Evolutionary conservation across 2,797 vertebrate species (phyloP).

Genomic region (Urophycis tenuis): DNA sequence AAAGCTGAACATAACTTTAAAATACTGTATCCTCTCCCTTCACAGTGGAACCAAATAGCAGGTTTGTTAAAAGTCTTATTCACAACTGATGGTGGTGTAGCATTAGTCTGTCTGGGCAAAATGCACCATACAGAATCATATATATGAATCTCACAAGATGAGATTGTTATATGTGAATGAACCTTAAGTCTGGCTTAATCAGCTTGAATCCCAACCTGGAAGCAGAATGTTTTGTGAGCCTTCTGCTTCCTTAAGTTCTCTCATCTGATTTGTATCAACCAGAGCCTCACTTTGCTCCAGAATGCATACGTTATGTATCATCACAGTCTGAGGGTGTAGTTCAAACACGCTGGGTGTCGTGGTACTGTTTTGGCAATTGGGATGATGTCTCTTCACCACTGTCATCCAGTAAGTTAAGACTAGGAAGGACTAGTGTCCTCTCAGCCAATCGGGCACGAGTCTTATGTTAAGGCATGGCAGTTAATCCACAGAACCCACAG

Average conservation of each 20-base stretch:
- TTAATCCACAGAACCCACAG: background rate
- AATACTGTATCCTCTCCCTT: background rate
- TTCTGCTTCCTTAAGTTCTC: conserved; percentile 40
- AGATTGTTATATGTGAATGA: background rate
- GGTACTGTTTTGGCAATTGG: background rate
- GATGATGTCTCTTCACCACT: background rate
- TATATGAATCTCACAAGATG: background rate
- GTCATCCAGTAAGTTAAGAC: background rate
- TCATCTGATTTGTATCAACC: conserved; percentile 22
- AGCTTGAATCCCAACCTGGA: background rate
- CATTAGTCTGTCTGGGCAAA: background rate
- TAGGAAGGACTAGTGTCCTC: background rate
- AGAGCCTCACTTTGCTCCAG: conserved; percentile 23
- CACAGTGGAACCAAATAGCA: background rate
- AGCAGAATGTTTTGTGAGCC: conserved; percentile 13
- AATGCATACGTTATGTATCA: conserved; percentile 42
- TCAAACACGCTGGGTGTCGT: background rate
- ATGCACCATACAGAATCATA: background rate
- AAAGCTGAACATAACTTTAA: background rate
- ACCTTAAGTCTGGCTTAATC: background rate
- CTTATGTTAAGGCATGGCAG: background rate
- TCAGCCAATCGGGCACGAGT: background rate
- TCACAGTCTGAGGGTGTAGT: conserved; percentile 24
- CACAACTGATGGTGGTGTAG: background rate
- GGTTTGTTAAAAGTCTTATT: background rate